These are phyloP conservation scores for Ashinkailepas kermadecensis DNA, from an alignment of 2,888 invertebrate species.

Conservation along the genomic window DNA sequence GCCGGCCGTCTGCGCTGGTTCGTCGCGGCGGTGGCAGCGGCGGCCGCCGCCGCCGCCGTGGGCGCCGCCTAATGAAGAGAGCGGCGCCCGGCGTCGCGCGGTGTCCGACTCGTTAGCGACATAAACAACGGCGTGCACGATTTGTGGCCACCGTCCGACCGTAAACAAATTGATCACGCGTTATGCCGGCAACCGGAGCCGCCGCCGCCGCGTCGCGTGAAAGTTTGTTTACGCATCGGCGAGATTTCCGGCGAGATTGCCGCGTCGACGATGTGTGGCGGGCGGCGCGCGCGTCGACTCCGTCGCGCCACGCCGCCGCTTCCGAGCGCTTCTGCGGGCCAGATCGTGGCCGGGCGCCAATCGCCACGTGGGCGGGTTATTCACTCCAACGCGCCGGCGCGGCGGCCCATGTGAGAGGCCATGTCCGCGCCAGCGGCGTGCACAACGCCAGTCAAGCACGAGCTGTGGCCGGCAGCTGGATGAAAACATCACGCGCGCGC, in stretches of 20 bases:
- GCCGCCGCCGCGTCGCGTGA: not conserved
- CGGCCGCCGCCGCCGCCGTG: not conserved
- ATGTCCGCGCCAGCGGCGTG: no score
- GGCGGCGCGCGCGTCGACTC: no score
- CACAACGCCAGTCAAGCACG: no score
- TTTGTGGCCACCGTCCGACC: not conserved
- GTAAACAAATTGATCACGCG: not conserved
- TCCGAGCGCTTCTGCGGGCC: no score
- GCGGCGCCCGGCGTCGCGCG: not conserved
- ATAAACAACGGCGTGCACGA: not conserved
- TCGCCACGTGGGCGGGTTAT: no score
- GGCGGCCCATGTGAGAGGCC: no score
- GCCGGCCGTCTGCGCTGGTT: not conserved
- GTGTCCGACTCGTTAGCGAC: not conserved
- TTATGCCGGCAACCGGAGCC: not conserved
- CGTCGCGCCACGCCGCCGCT: no score
- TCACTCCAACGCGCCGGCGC: no score
- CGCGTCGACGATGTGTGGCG: not conserved
- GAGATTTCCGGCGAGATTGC: not conserved
- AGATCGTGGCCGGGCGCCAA: no score
- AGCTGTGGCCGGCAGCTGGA: no score
- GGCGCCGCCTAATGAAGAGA: not conserved
- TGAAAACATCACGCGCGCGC: no score
- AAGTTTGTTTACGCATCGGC: not conserved
- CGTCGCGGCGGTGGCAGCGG: no score